A percentile compares a stretch with the other conserved stretches of the same genome.
These are phyloP conservation scores for Thalassarche chlororhynchos DNA, from an alignment of 2,113 vertebrate genomes.

Conservation along the genomic window DNA sequence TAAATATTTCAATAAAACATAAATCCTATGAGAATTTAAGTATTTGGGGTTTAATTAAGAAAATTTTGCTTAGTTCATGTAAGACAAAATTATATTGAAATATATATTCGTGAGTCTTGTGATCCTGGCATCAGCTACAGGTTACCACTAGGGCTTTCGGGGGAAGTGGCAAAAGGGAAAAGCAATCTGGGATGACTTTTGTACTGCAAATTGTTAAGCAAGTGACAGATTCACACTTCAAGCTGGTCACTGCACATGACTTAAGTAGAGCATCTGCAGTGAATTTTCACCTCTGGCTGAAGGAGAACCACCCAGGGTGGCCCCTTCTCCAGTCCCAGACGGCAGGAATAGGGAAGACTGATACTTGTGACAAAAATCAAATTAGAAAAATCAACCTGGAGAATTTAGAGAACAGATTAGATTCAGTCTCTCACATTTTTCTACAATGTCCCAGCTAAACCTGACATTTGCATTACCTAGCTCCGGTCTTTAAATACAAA, in stretches of 20 bases:
- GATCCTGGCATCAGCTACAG: not conserved
- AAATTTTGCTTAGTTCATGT: fast-evolving
- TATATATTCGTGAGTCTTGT: fast-evolving
- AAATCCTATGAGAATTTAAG: not conserved
- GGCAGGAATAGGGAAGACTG: not conserved
- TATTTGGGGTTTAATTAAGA: not conserved
- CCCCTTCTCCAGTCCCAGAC: not conserved
- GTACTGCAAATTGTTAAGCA: not conserved
- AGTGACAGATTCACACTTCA: not conserved
- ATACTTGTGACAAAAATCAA: not conserved
- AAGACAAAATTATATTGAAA: not conserved
- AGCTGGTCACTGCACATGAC: not conserved
- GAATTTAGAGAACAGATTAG: not conserved
- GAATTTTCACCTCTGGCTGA: slow-evolving; percentile 18
- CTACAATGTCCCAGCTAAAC: not conserved
- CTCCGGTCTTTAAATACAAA: not conserved
- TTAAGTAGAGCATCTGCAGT: not conserved
- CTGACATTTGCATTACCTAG: not conserved
- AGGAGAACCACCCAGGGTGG: not conserved
- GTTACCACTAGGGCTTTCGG: not conserved
- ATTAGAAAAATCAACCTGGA: not conserved
- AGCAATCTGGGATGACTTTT: not conserved
- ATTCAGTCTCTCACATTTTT: not conserved
- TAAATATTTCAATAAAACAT: not conserved
- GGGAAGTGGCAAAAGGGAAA: not conserved